A percentile compares a stretch with the other conserved stretches of the same genome.
phyloP scores from a whole-genome alignment of 1,140 invertebrate genomes.

The Dryas iulia region DNA sequence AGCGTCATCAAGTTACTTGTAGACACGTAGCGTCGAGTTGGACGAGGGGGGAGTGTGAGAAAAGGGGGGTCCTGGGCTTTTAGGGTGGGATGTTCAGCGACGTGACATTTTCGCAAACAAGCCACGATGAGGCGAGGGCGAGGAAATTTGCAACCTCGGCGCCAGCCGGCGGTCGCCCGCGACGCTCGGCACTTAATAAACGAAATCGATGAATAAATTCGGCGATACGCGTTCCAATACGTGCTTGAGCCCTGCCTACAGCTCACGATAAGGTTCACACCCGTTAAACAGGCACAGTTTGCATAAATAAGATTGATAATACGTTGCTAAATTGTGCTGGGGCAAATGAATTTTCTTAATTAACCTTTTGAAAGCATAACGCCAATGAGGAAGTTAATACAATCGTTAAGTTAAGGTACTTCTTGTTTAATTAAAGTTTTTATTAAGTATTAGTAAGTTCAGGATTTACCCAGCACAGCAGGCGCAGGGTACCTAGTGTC shows the following conservation, averaged over 20 bases:
- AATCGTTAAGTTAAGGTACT: no score
- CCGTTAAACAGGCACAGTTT: constrained; percentile 1
- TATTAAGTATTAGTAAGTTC: no score
- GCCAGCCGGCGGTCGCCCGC: constrained; percentile 44
- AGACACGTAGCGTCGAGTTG: constrained; percentile 38
- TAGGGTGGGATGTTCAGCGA: constrained; percentile 41
- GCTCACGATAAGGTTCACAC: constrained; percentile 3
- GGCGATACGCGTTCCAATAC: constrained; percentile 34
- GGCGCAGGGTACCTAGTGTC: no score
- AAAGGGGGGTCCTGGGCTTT: constrained; percentile 22
- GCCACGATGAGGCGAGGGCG: constrained; percentile 46
- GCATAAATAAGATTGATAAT: not conserved
- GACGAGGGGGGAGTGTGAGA: constrained; percentile 18
- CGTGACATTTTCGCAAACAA: constrained; percentile 74
- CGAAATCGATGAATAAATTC: constrained; percentile 61
- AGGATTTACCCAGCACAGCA: no score
- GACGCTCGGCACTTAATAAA: constrained; percentile 37
- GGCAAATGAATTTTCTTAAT: not conserved
- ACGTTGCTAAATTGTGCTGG: not conserved
- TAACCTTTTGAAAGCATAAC: no score
- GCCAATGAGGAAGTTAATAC: no score
- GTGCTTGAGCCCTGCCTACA: constrained; percentile 12
- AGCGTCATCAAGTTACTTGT: constrained; percentile 41
- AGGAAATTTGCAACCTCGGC: constrained; percentile 60
- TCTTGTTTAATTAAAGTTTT: no score